Evolutionary conservation across 2,888 invertebrate species (phyloP).

Genomic region (Mayetiola destructor): DNA sequence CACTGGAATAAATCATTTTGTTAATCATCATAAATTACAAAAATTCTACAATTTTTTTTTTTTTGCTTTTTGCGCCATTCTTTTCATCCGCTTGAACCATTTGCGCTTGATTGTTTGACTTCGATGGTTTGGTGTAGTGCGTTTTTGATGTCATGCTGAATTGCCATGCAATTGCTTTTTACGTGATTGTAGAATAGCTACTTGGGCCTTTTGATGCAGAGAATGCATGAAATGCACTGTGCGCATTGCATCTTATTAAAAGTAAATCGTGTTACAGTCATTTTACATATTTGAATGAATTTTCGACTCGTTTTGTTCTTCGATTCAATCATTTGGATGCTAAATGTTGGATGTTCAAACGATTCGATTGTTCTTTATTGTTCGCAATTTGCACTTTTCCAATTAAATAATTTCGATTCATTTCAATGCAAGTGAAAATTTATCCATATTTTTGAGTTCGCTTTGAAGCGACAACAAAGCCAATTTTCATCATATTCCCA

Average conservation of each 20-base stretch:
- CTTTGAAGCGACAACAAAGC: too few relatives aligned
- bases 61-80: background rate
- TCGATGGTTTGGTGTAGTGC: background rate
- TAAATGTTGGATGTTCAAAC: too few relatives aligned
- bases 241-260: constrained; percentile 11
- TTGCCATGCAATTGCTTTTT: constrained; percentile 3
- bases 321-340: background rate
- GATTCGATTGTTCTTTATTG: too few relatives aligned
- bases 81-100: background rate
- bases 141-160: constrained; percentile 11
- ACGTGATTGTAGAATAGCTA: background rate
- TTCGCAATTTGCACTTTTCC: background rate
- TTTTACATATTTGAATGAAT: background rate
- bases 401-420: too few relatives aligned
- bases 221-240: background rate
- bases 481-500: too few relatives aligned
- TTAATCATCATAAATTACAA: constrained; percentile 13
- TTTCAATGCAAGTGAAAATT: too few relatives aligned
- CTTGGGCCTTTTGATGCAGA: background rate
- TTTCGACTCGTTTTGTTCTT: background rate
- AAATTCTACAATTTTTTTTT: background rate
- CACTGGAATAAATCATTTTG: constrained; percentile 12
- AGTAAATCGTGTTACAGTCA: constrained; percentile 3
- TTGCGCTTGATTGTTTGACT: background rate
- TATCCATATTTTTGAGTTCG: too few relatives aligned